Base-by-base conservation (phyloP, 2,888 invertebrate species). In the Troides oblongomaculatus region DNA sequence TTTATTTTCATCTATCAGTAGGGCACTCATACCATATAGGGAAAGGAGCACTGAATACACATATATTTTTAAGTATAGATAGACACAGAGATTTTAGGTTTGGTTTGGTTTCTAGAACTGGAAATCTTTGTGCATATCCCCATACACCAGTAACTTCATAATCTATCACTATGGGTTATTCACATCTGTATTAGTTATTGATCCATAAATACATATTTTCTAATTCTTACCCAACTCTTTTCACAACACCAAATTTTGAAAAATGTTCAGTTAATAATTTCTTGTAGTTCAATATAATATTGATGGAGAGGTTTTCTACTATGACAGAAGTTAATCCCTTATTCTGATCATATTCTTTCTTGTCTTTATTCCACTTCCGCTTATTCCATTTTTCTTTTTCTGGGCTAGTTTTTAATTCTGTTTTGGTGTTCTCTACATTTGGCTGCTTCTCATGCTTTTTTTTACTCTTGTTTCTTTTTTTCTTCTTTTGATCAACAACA, bases 341-440 rank as follows among this genome's bases (percentile, higher is more conserved):
- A 0, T 79, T 77, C 5, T 76, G 77, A 25, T 74, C 77, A 3
- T 75, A 64, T 4, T 80, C 81, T 70, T 86, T 87, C 62, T 77
- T 84, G 50, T 85, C 88, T 71, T 89, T 91, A 70, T 91, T 90
- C 90, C 89, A 91, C 68, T 85, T 89, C 10, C 87, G 81, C 68
- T 84, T 89, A 61, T 79, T 83, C 92, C 90, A 90, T 78, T 87
- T 89, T 0, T 84, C 77, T 69, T 86, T 89, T 71, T 86, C 86
- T 74, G 83, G 82, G 0, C 74, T 81, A 69, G 83, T 84, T 59
- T 78, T 82, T 63, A 64, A 65, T 18, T 77, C 74, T 39, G 30
- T 81, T 14, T n/a, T 56, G 57, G 67, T 62, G 50, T 43, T 59
- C n/a, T 61, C 39, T 62, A 70, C 72, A 53, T 72, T 65, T 43